Evolutionary conservation across 1,140 invertebrate genomes (phyloP), one percentile per base, ranked within the genome.

Genomic region (Adoxophyes honmai): DNA sequence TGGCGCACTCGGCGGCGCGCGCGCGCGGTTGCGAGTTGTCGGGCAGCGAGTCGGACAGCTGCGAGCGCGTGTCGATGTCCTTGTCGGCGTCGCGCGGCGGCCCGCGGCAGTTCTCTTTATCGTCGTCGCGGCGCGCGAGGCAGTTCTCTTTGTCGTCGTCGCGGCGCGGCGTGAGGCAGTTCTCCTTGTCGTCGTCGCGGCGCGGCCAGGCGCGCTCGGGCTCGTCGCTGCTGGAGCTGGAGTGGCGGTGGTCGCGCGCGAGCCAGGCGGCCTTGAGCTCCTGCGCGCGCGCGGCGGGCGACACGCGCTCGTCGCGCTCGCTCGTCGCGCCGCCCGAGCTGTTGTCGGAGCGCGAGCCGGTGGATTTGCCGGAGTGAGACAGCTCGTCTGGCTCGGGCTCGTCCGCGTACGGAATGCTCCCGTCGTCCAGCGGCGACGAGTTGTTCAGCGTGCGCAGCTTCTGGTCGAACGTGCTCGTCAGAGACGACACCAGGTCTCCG

Each of bases 401-500:
- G 76, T 90, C 89, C 48, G 81, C 89, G 74, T 86, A 90, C 15
- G 89, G 89, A 69, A 90, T 90, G 71, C 80, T 86, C 70, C 78
- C 81, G 76, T 90, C 89, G 76, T 88, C 82, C 51, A 89, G 80
- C 60, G 89, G 89, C 57, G 89, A 90, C 64, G 86, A 84, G 71
- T 86, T 89, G 77, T 89, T 89, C 15, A 90, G 77, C 57, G 89
- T 88, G 44, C 87, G 81, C 72, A 94, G 80, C 81, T 94, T 94
- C 68, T 92, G 91, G 76, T 94, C 93, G 86, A 93, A 93, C 52
- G 92, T 93, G 59, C 91, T 91, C 34, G 92, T 94, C 59, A 94
- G 86, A 66, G 91, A 92, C 44, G 91, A 90, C 70, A 94, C 90
- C 68, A 94, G 79, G 78, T 94, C 93, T 57, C 91, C 91, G 61